Conservation (phyloP, 2,888 invertebrate genomes). For the Buathra laborator region DNA sequence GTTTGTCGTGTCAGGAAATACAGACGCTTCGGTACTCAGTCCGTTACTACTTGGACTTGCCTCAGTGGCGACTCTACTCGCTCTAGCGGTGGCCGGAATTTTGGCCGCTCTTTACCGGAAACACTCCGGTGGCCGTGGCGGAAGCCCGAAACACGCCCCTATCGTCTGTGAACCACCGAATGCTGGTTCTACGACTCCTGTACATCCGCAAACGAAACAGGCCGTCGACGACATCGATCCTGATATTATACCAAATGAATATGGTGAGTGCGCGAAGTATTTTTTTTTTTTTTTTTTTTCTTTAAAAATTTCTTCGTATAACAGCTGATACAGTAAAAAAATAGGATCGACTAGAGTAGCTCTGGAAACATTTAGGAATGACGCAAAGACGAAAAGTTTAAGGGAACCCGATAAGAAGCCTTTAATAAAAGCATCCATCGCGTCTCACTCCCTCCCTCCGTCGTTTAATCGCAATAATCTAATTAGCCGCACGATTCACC, state of each 20-base stretch:
- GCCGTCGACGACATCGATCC: constrained; percentile 91
- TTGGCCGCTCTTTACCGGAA: constrained; percentile 90
- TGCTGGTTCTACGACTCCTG: constrained; percentile 84
- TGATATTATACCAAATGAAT: constrained; percentile 95
- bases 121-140: constrained; percentile 80
- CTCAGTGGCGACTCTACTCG: constrained; percentile 91
- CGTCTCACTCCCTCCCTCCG: constrained; percentile 32
- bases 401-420: constrained; percentile 55
- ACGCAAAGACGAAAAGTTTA: constrained; percentile 20
- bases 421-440: neutral
- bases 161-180: constrained; percentile 82
- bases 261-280: constrained; percentile 88
- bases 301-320: neutral
- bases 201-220: constrained; percentile 86
- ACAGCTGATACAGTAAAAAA: neutral
- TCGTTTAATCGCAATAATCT: constrained; percentile 65
- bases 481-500: constrained; percentile 63
- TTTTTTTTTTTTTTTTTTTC: neutral
- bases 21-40: constrained; percentile 86
- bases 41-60: constrained; percentile 92
- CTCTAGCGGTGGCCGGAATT: constrained; percentile 92
- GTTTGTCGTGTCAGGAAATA: constrained; percentile 75
- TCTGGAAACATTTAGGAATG: constrained; percentile 21
- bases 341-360: neutral
- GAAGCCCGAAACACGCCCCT: constrained; percentile 83